Evolutionary conservation across 2,888 invertebrate genomes (phyloP), one percentile per base, ranked within the genome.

Genomic region (Callyntrura sp.): DNA sequence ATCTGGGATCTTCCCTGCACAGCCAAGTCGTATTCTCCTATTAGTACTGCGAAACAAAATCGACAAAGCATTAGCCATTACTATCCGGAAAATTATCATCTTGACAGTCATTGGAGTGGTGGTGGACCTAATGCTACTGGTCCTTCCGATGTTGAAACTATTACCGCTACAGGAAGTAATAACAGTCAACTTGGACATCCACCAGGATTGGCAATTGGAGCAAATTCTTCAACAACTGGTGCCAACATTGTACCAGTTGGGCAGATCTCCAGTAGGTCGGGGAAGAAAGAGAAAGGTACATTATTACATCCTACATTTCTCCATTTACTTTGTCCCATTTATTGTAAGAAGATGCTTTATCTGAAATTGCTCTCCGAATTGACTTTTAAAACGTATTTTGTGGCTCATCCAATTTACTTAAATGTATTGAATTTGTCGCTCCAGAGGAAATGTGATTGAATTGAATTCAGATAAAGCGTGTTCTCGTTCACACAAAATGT

Each of bases 11-110:
- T 93, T 14, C 93, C 84, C 43, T 90, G 78, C 76, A 88, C 85
- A 25, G 91, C 91, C 79, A 92, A 93, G 87, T 93, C 93, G 17
- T 92, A 90, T 86, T 92, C 92, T 11, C 92, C 93, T 28, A 88
- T 92, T 68, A 92, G 90, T 60, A 82, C 89, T 25, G 68, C 89
- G 70, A 89, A 89, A 89, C 89, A 89, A 62, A 89, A 89, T 89
- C 89, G 89, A 89, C 89, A 89, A 85, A 89, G 85, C 89, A 83
- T 73, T 89, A 85, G 51, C 89, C 85, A 89, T 89, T 89, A 89
- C 89, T 85, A 51, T 55, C 85, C 85, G 79, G 89, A 89, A 89
- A 89, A 89, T 89, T 89, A 89, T 85, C 89, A 79, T 85, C 85
- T 85, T 85, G 89, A 89, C 89, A 85, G 89, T 83, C 85, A 89